Conservation (phyloP, 2,113 vertebrate genomes). For the Cricetomys ansorgei region DNA sequence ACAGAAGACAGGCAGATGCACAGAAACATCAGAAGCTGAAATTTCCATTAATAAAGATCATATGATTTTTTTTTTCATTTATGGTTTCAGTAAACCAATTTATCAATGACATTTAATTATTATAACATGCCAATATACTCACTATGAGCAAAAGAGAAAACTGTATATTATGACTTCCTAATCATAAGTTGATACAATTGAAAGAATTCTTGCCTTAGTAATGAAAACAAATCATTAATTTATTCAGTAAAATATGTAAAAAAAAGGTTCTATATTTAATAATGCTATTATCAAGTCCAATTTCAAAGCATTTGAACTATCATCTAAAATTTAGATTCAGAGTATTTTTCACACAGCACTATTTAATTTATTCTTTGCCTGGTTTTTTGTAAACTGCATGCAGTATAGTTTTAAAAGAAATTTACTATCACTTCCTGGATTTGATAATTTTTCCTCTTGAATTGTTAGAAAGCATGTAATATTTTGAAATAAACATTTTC, state of each 20-base stretch:
- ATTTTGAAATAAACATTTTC: neutral
- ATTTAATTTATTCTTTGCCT: neutral
- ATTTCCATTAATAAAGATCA: neutral
- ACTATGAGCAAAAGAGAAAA: neutral
- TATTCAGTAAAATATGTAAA: neutral
- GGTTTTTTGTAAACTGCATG: neutral
- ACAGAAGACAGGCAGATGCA: neutral
- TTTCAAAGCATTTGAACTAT: neutral
- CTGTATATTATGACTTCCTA: neutral
- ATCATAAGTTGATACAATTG: neutral
- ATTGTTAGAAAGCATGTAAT: neutral
- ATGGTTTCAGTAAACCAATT: neutral
- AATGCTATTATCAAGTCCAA: neutral
- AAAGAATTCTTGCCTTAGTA: neutral
- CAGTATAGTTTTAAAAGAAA: neutral
- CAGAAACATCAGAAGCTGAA: neutral
- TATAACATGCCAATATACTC: neutral
- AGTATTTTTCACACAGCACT: neutral
- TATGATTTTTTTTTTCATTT: neutral
- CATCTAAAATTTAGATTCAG: neutral
- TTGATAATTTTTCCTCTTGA: neutral
- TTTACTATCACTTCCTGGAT: neutral
- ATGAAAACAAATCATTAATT: neutral
- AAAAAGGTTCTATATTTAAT: neutral
- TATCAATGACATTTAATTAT: neutral